Percentiles rank a stretch among this genome's conserved stretches.
Evolutionary conservation across 2,113 vertebrate genomes (phyloP).

Genomic region (Brevimyrus niger): DNA sequence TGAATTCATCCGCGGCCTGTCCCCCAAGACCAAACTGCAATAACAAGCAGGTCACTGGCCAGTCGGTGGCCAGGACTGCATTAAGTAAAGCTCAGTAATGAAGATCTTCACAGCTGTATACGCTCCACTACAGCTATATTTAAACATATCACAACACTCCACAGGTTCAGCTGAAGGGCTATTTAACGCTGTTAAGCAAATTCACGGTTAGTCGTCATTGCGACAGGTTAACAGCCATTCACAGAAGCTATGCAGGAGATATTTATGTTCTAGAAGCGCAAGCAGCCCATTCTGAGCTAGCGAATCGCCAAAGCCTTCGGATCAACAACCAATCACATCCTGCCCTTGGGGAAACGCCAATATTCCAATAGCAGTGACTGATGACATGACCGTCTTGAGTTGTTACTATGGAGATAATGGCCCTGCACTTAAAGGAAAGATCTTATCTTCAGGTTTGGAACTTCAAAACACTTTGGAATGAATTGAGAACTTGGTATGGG

Average conservation of each 20-base stretch:
- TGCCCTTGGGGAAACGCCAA: background rate
- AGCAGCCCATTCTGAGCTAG: background rate
- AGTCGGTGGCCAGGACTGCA: background rate
- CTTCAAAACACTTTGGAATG: conserved; percentile 2
- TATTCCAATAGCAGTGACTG: background rate
- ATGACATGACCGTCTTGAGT: background rate
- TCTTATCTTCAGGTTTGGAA: background rate
- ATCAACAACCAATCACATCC: background rate
- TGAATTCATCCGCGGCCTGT: background rate
- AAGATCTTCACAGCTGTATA: background rate
- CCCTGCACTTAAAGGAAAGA: background rate
- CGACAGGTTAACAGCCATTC: background rate
- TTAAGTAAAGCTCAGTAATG: background rate
- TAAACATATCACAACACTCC: background rate
- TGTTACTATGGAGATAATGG: background rate
- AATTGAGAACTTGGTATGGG: background rate
- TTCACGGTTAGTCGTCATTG: background rate
- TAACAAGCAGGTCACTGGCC: background rate
- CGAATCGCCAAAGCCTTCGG: background rate
- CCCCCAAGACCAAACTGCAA: background rate
- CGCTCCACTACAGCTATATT: background rate
- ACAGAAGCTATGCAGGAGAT: background rate
- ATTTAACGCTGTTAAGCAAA: background rate
- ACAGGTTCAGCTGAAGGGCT: background rate
- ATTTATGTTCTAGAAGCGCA: background rate